Percentiles rank a stretch among this genome's conserved stretches.
phyloP scores from a whole-genome alignment of 37 sponge, comb jelly and placozoan genomes.

The Diacarnus erythraeanus region DNA sequence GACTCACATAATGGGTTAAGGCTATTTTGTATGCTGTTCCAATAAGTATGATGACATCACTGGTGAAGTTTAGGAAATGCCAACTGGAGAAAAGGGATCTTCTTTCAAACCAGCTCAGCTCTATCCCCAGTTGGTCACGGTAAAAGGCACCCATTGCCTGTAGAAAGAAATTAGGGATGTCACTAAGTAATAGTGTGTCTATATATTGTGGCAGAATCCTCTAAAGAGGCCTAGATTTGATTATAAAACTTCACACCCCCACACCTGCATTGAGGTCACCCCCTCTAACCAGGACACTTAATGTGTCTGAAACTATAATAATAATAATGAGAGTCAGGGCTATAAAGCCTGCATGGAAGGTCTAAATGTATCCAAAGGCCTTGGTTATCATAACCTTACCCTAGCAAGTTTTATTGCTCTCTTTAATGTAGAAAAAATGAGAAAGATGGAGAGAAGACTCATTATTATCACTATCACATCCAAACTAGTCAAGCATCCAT shows the following conservation, averaged over 20 bases:
- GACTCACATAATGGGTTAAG: slow-evolving; percentile 29
- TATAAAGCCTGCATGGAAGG: too few relatives aligned
- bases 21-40: slow-evolving; percentile 40
- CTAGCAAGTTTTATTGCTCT: slow-evolving; percentile 30
- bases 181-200: too few relatives aligned
- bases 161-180: not conserved
- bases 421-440: slow-evolving; percentile 17
- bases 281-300: too few relatives aligned
- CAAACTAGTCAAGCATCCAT: slow-evolving; percentile 9
- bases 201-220: too few relatives aligned
- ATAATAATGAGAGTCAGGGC: too few relatives aligned
- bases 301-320: too few relatives aligned
- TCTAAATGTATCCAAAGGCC: too few relatives aligned
- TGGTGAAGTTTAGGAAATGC: slow-evolving; percentile 29
- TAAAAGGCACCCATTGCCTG: slow-evolving; percentile 63
- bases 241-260: too few relatives aligned
- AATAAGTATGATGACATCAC: slow-evolving; percentile 33
- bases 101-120: slow-evolving; percentile 56
- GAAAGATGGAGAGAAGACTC: slow-evolving; percentile 20
- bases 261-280: too few relatives aligned
- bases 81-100: slow-evolving; percentile 31
- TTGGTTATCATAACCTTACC: slow-evolving; percentile 13
- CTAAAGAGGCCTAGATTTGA: too few relatives aligned
- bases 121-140: slow-evolving; percentile 12
- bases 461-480: slow-evolving; percentile 18